A percentile compares a stretch with the other conserved stretches of the same genome.
phyloP scores from a whole-genome alignment of 2,113 vertebrate species.

The Conger conger region DNA sequence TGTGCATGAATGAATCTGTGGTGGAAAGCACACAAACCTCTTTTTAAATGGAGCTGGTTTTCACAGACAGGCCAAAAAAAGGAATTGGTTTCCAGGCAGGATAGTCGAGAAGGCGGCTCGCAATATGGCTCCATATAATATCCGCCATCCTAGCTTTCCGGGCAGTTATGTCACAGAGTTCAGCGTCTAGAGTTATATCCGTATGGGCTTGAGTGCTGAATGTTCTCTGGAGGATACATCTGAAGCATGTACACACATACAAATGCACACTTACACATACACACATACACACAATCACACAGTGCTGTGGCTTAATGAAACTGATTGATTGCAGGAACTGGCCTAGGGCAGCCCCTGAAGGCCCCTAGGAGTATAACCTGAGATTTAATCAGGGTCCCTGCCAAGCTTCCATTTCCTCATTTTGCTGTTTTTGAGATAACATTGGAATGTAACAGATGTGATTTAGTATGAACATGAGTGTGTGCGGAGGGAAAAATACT shows the following conservation, averaged over 20 bases:
- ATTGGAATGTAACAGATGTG: background rate
- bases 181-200: constrained; percentile 37
- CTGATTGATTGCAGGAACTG: constrained; percentile 17
- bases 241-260: background rate
- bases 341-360: constrained; percentile 10
- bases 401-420: background rate
- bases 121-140: constrained; percentile 28
- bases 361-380: background rate
- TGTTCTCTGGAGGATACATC: constrained; percentile 31
- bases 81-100: background rate
- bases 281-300: constrained; percentile 12
- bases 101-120: constrained; percentile 3
- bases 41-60: background rate
- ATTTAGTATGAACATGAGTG: background rate
- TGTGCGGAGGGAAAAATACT: background rate
- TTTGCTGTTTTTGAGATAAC: background rate
- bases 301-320: constrained; percentile 11
- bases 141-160: constrained; percentile 7
- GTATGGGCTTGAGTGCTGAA: constrained; percentile 35
- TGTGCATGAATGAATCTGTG: too few relatives aligned
- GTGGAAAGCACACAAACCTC: background rate
- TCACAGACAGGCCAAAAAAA: background rate
- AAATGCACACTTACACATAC: background rate
- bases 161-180: constrained; percentile 43
- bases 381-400: background rate